Percentiles rank a stretch among this genome's conserved stretches.
Conservation (phyloP, 2,888 invertebrate genomes). For the Erannis defoliaria region DNA sequence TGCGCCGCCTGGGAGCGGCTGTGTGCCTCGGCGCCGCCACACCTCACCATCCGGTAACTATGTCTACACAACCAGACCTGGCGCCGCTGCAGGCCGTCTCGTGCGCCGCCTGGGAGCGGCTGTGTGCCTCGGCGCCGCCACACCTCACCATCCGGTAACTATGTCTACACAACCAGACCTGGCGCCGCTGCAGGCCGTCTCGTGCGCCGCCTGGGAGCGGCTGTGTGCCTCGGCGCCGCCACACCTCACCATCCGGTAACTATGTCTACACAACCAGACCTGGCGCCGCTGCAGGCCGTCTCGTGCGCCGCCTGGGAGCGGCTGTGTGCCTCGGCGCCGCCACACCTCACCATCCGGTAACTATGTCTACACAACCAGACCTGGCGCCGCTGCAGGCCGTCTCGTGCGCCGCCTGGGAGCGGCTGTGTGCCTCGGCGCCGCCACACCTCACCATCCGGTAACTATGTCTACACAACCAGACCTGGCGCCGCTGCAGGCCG, state of each 20-base stretch:
- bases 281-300: conserved; percentile 89
- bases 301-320: conserved; percentile 80
- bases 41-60: conserved; percentile 63
- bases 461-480: too few relatives aligned
- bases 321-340: conserved; percentile 47
- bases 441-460: conserved; percentile 67
- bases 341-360: conserved; percentile 67
- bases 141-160: conserved; percentile 64
- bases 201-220: conserved; percentile 78
- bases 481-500: conserved; percentile 89
- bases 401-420: conserved; percentile 79
- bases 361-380: too few relatives aligned
- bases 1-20: conserved; percentile 75
- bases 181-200: conserved; percentile 88
- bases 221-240: conserved; percentile 50
- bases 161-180: conserved; percentile 77
- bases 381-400: conserved; percentile 89
- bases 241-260: conserved; percentile 64
- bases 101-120: conserved; percentile 74
- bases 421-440: conserved; percentile 49
- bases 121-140: conserved; percentile 49
- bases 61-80: conserved; percentile 78
- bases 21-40: conserved; percentile 46
- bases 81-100: conserved; percentile 89
- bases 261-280: conserved; percentile 50